These are phyloP conservation scores for Euclidia mi DNA, from an alignment of 2,888 invertebrate species.

Conservation along the genomic window DNA sequence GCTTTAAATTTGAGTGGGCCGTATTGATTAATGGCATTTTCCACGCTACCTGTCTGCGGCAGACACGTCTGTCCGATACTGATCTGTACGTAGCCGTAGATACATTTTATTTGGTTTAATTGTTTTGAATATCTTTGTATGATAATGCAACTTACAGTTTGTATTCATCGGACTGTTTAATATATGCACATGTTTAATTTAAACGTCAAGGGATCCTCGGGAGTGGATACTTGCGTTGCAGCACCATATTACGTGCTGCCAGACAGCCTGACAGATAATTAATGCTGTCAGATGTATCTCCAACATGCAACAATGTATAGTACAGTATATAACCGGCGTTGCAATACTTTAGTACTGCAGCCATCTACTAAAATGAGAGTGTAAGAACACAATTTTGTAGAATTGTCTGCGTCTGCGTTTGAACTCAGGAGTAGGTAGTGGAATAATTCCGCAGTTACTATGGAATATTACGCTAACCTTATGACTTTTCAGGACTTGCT, in stretches of 20 bases:
- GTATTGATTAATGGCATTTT: slow-evolving; percentile 15
- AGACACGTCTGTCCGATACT: slow-evolving; percentile 4
- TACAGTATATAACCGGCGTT: no score
- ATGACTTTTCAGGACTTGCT: no score
- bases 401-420: no score
- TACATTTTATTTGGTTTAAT: background rate
- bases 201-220: slow-evolving; percentile 9
- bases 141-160: background rate
- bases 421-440: no score
- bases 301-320: no score
- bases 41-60: slow-evolving; percentile 9
- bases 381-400: no score
- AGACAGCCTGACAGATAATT: slow-evolving; percentile 23
- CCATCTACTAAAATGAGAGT: no score
- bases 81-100: background rate
- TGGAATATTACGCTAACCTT: no score
- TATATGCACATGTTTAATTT: slow-evolving; percentile 1
- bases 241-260: slow-evolving; percentile 11
- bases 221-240: slow-evolving; percentile 17
- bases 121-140: slow-evolving; percentile 1
- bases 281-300: slow-evolving; percentile 17
- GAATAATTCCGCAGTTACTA: no score
- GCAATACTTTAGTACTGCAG: no score
- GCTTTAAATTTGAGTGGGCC: slow-evolving; percentile 2
- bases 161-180: slow-evolving; percentile 4